Conservation (phyloP, 2,797 vertebrate genomes). For the Lithobates pipiens region DNA sequence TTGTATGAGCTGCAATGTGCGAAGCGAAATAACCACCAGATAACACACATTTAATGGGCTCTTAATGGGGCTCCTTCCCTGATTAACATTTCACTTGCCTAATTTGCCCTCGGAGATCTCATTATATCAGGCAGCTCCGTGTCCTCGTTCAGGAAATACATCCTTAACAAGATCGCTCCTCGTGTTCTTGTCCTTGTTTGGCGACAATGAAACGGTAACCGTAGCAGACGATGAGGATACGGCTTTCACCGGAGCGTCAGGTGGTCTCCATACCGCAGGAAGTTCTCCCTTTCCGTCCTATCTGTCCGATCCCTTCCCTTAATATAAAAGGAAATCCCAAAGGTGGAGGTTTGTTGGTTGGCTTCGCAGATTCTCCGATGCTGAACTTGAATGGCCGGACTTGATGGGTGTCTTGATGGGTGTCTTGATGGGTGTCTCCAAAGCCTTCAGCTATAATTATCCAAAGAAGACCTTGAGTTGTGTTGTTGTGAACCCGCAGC, state of each 20-base stretch:
- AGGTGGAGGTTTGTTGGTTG: slow-evolving; percentile 50
- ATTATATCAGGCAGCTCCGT: slow-evolving; percentile 8
- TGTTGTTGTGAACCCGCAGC: not conserved
- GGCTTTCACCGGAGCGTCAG: slow-evolving; percentile 23
- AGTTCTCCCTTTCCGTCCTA: not conserved
- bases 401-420: slow-evolving; percentile 59
- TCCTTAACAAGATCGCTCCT: slow-evolving; percentile 1
- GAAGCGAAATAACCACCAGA: no score
- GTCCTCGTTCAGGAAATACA: not conserved
- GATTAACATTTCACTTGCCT: slow-evolving; percentile 4
- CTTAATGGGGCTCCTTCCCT: not conserved
- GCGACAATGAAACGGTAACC: slow-evolving; percentile 1
- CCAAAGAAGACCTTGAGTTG: slow-evolving; percentile 33
- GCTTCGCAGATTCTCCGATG: slow-evolving; percentile 65
- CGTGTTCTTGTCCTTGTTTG: not conserved
- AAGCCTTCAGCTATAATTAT: slow-evolving; percentile 53
- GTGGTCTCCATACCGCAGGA: slow-evolving; percentile 28
- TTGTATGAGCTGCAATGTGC: no score
- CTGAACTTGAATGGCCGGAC: slow-evolving; percentile 62
- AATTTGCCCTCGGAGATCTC: slow-evolving; percentile 16
- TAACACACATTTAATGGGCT: not conserved
- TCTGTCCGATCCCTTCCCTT: not conserved
- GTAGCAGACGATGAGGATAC: not conserved
- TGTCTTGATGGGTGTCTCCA: not conserved
- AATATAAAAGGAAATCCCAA: slow-evolving; percentile 25